Conservation (phyloP, 2,113 vertebrate genomes). For the Prochilodus magdalenae region DNA sequence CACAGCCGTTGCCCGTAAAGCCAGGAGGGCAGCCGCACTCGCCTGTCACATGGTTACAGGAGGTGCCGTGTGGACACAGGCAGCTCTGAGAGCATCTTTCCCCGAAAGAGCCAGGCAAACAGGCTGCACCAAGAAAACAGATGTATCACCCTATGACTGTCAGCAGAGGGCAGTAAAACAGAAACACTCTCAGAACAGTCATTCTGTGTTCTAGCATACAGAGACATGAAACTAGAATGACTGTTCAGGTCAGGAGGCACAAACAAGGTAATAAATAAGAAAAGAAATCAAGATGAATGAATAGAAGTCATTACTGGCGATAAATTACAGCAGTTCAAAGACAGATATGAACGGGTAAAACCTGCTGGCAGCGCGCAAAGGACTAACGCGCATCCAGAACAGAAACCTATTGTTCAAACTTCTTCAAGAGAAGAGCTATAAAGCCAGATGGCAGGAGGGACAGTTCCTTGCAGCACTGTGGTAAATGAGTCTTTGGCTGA, state of each 20-base stretch:
- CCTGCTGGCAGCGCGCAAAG: too few relatives aligned
- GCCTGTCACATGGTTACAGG: constrained; percentile 88
- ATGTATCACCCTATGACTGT: neutral
- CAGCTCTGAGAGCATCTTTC: constrained; percentile 79
- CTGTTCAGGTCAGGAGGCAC: too few relatives aligned
- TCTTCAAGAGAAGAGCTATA: too few relatives aligned
- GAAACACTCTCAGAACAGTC: neutral
- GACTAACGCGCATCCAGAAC: too few relatives aligned
- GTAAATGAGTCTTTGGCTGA: too few relatives aligned
- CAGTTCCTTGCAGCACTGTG: too few relatives aligned
- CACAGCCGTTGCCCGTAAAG: constrained; percentile 81
- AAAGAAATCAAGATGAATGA: neutral
- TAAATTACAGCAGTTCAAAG: neutral
- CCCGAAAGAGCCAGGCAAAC: constrained; percentile 84
- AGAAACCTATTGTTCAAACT: too few relatives aligned
- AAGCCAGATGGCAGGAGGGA: too few relatives aligned
- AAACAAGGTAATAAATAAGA: too few relatives aligned
- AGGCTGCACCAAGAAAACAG: constrained; percentile 74
- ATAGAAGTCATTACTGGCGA: neutral
- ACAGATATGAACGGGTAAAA: neutral
- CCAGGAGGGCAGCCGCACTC: constrained; percentile 85
- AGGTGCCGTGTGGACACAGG: constrained; percentile 71
- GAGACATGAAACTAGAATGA: too few relatives aligned
- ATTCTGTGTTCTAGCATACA: too few relatives aligned
- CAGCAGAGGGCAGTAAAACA: constrained; percentile 14